Percentiles rank a stretch among this genome's conserved stretches.
Evolutionary conservation across 2,113 vertebrate genomes (phyloP).

Genomic region (Oncorhynchus mykiss): DNA sequence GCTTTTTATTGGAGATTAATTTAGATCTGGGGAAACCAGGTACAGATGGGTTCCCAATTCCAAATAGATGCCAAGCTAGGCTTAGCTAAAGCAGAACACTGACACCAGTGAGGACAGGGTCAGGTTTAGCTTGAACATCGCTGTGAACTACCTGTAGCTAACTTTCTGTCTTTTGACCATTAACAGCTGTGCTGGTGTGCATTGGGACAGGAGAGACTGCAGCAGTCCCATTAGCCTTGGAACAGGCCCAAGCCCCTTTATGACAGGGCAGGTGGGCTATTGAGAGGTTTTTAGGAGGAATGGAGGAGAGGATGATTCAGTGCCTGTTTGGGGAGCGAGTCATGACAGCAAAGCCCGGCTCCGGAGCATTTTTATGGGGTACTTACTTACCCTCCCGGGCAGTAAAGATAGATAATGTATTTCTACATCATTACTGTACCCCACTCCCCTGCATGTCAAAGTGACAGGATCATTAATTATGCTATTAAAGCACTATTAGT

Average conservation of each 20-base stretch:
- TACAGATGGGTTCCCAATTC: too few species aligned
- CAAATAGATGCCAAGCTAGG: too few species aligned
- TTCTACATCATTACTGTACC: conserved; percentile 23
- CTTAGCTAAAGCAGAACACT: too few species aligned
- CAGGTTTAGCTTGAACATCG: too few species aligned
- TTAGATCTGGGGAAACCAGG: too few species aligned
- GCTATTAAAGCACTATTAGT: too few species aligned
- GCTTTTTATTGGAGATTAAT: too few species aligned
- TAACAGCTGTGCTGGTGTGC: neutral
- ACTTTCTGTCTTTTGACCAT: too few species aligned
- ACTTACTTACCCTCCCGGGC: conserved; percentile 43
- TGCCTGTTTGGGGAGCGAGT: conserved; percentile 40
- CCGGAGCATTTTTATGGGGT: conserved; percentile 53
- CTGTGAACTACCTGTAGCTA: too few species aligned
- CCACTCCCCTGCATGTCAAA: conserved; percentile 21
- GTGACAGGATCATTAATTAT: neutral
- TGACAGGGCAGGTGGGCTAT: neutral
- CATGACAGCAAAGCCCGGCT: conserved; percentile 37
- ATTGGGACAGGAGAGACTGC: neutral
- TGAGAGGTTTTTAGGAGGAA: conserved; percentile 25
- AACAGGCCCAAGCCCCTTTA: neutral
- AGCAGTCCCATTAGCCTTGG: neutral
- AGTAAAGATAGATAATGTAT: conserved; percentile 50
- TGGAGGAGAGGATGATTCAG: conserved; percentile 35
- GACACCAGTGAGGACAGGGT: too few species aligned